Conservation (phyloP, 1,140 invertebrate genomes). For the Pachyrhynchus sulphureomaculatus region DNA sequence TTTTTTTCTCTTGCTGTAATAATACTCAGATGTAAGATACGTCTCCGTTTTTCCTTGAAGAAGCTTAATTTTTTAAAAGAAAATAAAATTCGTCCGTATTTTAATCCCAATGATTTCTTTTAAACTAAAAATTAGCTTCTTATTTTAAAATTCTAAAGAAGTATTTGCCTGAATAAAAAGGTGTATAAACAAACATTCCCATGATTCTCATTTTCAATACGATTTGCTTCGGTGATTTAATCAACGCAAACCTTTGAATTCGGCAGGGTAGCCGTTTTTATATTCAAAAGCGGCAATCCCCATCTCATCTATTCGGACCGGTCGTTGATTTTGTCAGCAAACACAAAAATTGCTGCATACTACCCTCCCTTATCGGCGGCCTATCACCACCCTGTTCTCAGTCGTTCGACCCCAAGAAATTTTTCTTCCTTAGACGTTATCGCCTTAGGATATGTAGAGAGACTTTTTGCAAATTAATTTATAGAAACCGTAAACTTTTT, state of each 20-base stretch:
- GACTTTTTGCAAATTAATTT: conserved; percentile 22
- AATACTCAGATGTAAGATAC: too few relatives aligned
- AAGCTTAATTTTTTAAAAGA: too few relatives aligned
- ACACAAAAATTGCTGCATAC: conserved; percentile 30
- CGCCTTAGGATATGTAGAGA: conserved; percentile 3
- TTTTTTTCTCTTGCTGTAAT: too few relatives aligned
- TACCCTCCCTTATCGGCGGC: conserved; percentile 28
- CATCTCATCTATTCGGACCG: conserved; percentile 28
- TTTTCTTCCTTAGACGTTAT: conserved; percentile 19
- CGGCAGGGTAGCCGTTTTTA: conserved; percentile 25
- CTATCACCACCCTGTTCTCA: conserved; percentile 20
- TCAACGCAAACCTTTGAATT: conserved; percentile 21
- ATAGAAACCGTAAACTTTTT: neutral
- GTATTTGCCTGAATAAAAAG: conserved; percentile 16
- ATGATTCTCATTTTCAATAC: conserved; percentile 27
- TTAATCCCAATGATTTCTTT: too few relatives aligned
- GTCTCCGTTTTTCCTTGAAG: too few relatives aligned
- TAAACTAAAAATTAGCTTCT: conserved; percentile 3
- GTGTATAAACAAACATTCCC: conserved; percentile 15
- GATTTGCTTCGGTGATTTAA: conserved; percentile 27
- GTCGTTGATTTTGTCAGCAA: conserved; percentile 31
- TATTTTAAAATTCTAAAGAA: neutral
- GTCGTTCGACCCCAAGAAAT: conserved; percentile 13
- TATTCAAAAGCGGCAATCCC: conserved; percentile 22
- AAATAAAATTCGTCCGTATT: too few relatives aligned